Percentiles rank a stretch among this genome's conserved stretches.
Evolutionary conservation across 2,888 invertebrate genomes (phyloP).

Genomic region (Aricia artaxerxes): DNA sequence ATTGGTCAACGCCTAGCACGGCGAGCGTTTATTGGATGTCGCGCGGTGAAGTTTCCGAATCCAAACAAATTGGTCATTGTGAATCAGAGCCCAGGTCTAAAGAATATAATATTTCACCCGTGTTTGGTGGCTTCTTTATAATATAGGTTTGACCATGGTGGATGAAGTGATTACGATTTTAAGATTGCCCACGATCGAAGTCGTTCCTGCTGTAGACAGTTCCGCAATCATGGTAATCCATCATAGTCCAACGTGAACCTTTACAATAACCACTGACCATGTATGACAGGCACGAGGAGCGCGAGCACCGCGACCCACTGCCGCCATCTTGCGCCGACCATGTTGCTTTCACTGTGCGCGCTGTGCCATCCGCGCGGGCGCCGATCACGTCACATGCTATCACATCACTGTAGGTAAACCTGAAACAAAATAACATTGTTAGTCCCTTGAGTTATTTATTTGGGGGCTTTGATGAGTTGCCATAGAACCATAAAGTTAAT

Average conservation of each 20-base stretch:
- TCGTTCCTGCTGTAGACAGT: too few relatives aligned
- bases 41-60: too few relatives aligned
- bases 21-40: too few relatives aligned
- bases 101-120: too few relatives aligned
- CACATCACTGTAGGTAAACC: slow-evolving; percentile 2
- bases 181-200: too few relatives aligned
- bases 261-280: slow-evolving; percentile 54
- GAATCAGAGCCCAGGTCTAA: not conserved
- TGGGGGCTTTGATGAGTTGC: not conserved
- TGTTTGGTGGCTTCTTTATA: too few relatives aligned
- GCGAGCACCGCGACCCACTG: slow-evolving; percentile 56
- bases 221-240: not conserved
- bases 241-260: not conserved
- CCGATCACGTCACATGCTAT: slow-evolving; percentile 21
- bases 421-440: slow-evolving; percentile 1
- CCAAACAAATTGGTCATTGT: too few relatives aligned
- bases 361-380: slow-evolving; percentile 43
- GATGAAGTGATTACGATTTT: not conserved
- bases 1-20: too few relatives aligned
- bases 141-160: not conserved
- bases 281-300: slow-evolving; percentile 58
- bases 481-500: not conserved
- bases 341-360: slow-evolving; percentile 53
- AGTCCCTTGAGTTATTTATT: not conserved
- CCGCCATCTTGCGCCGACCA: slow-evolving; percentile 71